Base-by-base conservation (phyloP, 2,797 vertebrate genomes). In the Acipenser transmontanus region DNA sequence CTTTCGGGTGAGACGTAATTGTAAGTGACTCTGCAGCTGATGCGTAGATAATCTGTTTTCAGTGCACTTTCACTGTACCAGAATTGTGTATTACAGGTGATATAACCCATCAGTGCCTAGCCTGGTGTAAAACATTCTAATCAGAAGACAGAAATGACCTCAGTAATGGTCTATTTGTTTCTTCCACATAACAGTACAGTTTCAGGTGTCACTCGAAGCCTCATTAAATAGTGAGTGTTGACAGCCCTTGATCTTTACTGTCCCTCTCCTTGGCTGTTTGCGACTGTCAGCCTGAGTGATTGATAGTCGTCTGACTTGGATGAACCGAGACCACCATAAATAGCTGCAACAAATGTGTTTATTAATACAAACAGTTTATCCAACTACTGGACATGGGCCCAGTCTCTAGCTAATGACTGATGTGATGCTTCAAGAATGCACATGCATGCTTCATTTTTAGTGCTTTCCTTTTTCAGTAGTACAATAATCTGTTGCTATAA, bases 331-430 rank as follows among this genome's bases (percentile, higher is more conserved):
- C 70, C 71, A 74, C 87, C 78, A 65, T 70, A 87, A 90, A 90
- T 91, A 90, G 82, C 80, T 70, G 57, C 81, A 80, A 78, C 82
- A 86, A 89, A 82, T 86, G 82, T 82, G 76, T 7, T 68, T 79
- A 85, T 78, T 86, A 88, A 85, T 84, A 85, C 77, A 73, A 81
- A 78, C 79, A 70, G 66, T 69, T 87, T 82, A 90, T 84, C 76
- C 83, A 78, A 70, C 72, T 57, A 70, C 72, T 62, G 69, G 61
- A 8, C 1, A 34, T 54, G 13, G 60, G 57, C 65, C 69, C 59
- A 69, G 66, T 68, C 66, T 52, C 8, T 65, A 54, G 48, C 64
- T 62, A 8, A 62, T 54, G 54, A 11, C 54, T n/a, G 11, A 11
- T 57, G 12, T n/a, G 8, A 12, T 52, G 8, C 4, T 8, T 52